Evolutionary conservation across 37 sponge, comb jelly and placozoan genomes (phyloP), one percentile per base, ranked within the genome.

Genomic region (Halichondria panicea): DNA sequence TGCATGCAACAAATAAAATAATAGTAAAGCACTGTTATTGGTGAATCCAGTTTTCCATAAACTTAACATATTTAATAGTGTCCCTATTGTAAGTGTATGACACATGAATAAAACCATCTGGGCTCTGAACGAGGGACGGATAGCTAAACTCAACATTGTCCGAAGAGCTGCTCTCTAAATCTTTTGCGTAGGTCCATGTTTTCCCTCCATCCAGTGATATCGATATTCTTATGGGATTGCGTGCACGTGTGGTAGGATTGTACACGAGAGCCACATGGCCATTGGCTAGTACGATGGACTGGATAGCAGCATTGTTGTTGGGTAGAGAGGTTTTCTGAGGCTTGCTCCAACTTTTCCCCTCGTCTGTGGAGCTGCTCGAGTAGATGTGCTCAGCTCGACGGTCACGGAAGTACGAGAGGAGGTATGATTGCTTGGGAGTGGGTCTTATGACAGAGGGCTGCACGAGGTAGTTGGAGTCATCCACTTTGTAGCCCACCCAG

Each of bases 241-340:
- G 80, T 11, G 9, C 61, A 15, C 48, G n/a, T 12, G 33, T 69
- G 37, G 89, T 88, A 18, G 89, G 89, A 43, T 88, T 88, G 43
- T 73, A 88, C 33, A 82, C 74, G 0, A 88, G 22, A 25, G 70
- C 83, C 15, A 78, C 68, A 33, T 82, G 52, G 12, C 77, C 78
- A 82, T 60, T 88, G 31, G 41, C 15, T 3, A 88, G 83, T 1
- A 65, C 68, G 48, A 43, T 22, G 3, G 89, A 83, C 69, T 88
- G 83, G 28, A 88, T 88, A 44, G 75, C 89, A 66, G 89, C 83
- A 82, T 88, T 78, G 55, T 88, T 88, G 68, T 88, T 88, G 13
- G 78, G 89, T 13, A 88, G 65, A 0, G 24, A 27, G 19, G 83
- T 77, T 30, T 52, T 19, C 36, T 52, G 27, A 54, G 85, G 85